Evolutionary conservation across 2,113 vertebrate species (phyloP), one percentile per base, ranked within the genome.

Genomic region (Chlorodrepanis virens): DNA sequence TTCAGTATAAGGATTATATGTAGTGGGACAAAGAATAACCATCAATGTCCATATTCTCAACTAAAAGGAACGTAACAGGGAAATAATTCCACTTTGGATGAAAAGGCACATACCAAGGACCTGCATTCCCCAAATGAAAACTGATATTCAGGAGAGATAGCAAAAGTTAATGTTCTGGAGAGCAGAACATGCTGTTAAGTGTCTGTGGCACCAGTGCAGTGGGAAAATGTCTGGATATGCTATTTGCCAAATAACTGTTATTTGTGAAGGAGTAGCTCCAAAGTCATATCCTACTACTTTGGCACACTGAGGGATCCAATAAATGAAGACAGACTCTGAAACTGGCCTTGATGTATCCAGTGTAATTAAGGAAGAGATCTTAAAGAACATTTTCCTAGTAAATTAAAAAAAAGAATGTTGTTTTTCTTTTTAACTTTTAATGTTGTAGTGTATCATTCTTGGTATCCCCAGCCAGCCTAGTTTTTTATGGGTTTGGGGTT

Each of bases 121-220:
- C 42, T 86, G 19, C 59, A 67, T 93, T 94, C 67, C 65, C 24
- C 35, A 74, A 56, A 57, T 37, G 90, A 87, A 96, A 96, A 83
- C 56, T 40, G 71, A 95, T 96, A 94, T 86, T 94, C 68, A 88
- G 56, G 68, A 92, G 63, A 94, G 87, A 95, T 67, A 96, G 90
- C 63, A 95, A 93, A 93, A 94, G 33, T 88, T 90, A 75, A 77
- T 83, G 54, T 94, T 91, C 82, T 88, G 85, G 64, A 94, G 40
- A 92, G 31, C 42, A 89, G 83, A 89, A 78, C 64, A 54, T n/a
- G 22, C 27, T 85, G 54, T 78, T 95, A 96, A 96, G 33, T 93
- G 79, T 86, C 85, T 83, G 60, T 94, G 96, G 94, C 96, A 94
- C 90, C 95, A 97, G 28, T 56, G 90, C 94, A 97, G 85, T 81